Conservation (phyloP, 2,888 invertebrate genomes). For the Cephus rjabovi region DNA sequence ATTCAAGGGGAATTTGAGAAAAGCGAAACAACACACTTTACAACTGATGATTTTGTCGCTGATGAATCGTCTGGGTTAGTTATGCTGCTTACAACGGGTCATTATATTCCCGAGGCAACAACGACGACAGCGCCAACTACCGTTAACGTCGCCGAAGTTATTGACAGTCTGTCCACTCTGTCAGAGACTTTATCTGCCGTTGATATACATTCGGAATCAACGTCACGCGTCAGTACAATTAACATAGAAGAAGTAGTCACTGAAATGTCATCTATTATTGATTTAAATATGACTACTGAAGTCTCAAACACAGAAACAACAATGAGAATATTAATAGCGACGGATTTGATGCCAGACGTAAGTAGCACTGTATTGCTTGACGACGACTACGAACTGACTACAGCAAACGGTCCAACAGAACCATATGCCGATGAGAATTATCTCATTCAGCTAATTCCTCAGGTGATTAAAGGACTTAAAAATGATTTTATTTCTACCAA, state of each 20-base stretch:
- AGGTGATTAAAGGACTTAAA: constrained; percentile 12
- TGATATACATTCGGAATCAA: background rate
- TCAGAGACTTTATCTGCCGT: background rate
- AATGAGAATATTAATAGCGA: background rate
- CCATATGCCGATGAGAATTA: background rate
- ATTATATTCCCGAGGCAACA: background rate
- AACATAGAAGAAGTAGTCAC: background rate
- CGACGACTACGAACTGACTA: background rate
- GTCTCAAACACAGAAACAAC: background rate
- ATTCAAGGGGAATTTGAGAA: background rate
- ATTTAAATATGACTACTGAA: no score
- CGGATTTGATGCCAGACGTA: background rate
- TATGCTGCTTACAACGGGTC: background rate
- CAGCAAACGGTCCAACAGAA: background rate
- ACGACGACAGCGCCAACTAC: background rate
- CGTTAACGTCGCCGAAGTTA: background rate
- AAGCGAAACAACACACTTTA: background rate
- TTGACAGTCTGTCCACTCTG: background rate
- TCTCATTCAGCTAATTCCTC: constrained; percentile 12
- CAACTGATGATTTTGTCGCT: background rate
- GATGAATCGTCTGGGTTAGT: background rate
- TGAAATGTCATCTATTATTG: background rate
- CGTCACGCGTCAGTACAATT: background rate
- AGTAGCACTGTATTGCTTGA: background rate
- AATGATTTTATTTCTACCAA: background rate